Evolutionary conservation across 2,888 invertebrate species (phyloP), one percentile per base, ranked within the genome.

Genomic region (Drosophila prolongata): DNA sequence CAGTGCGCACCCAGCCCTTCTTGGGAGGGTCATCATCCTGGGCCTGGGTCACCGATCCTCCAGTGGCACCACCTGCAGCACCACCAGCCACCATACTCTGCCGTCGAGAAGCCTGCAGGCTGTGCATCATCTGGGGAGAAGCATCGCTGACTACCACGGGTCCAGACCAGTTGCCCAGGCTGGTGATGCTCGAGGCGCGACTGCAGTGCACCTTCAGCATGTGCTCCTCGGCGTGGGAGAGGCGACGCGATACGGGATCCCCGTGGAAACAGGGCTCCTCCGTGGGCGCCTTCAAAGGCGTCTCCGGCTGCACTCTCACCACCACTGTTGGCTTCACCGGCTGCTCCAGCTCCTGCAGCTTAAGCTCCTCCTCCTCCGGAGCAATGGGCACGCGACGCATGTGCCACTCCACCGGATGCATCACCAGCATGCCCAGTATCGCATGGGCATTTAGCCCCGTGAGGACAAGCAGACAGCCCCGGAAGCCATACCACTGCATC

Each of bases 401-500:
- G 86, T 96, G 95, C 95, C 95, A 95, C 88, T 95, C 94, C 0
- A 95, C 95, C 1, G 96, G 96, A 79, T 96, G 95, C 94, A 96
- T 95, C 43, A 95, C 92, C 47, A 95, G 83, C 94, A 95, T 95
- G 1, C 95, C 96, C 35, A 95, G 93, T 24, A 96, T 91, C 16
- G 94, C 92, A 87, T 96, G 94, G 13, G 95, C 91, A 82, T 95
- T 95, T 37, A 96, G 89, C 0, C 94, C 96, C 71, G 95, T 95
- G 13, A 95, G 92, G 37, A 96, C 90, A 8, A 94, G 93, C 3
- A 95, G 92, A 13, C 95, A 95, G 90, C 96, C 96, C 71, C 95
- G 92, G 87, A 95, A 96, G 3, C 96, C 96, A 73, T 95, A 96
- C 72, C 92, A 92, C 0, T 93, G 92, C 78, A 95, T 91, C 10